Evolutionary conservation across 2,797 vertebrate species (phyloP).

Genomic region (Sitta carolinensis): DNA sequence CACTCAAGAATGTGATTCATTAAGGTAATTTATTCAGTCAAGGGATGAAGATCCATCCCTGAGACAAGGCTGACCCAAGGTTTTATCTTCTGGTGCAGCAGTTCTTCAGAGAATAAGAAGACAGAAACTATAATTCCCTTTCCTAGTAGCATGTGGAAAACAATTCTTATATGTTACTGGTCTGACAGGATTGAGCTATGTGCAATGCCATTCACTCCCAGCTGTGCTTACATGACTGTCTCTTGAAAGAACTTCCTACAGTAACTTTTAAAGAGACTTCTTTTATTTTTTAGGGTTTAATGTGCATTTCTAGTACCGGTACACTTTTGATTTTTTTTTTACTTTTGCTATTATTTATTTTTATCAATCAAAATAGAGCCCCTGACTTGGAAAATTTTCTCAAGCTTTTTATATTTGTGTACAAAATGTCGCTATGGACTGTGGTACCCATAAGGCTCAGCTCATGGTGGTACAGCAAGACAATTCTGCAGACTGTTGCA

Average conservation of each 20-base stretch:
- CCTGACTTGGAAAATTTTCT: not conserved
- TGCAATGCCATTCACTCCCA: not conserved
- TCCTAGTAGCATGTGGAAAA: not conserved
- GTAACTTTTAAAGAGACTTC: not conserved
- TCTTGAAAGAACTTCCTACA: not conserved
- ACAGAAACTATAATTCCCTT: not conserved
- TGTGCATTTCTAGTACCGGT: not conserved
- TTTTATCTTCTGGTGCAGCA: not conserved
- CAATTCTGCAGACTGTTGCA: not conserved
- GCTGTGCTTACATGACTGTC: not conserved
- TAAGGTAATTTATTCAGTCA: not conserved
- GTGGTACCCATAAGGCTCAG: not conserved
- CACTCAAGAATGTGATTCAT: not conserved
- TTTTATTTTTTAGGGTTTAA: not conserved
- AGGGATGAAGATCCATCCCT: not conserved
- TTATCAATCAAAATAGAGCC: not conserved
- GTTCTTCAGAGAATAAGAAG: not conserved
- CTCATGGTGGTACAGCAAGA: not conserved
- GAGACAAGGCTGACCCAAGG: not conserved
- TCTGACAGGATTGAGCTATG: not conserved
- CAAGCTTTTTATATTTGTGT: not conserved
- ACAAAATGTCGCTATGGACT: not conserved
- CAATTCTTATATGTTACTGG: not conserved
- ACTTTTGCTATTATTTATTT: not conserved
- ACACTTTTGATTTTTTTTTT: not conserved